Conservation (phyloP, 2,113 vertebrate genomes). For the Gallinago media region DNA sequence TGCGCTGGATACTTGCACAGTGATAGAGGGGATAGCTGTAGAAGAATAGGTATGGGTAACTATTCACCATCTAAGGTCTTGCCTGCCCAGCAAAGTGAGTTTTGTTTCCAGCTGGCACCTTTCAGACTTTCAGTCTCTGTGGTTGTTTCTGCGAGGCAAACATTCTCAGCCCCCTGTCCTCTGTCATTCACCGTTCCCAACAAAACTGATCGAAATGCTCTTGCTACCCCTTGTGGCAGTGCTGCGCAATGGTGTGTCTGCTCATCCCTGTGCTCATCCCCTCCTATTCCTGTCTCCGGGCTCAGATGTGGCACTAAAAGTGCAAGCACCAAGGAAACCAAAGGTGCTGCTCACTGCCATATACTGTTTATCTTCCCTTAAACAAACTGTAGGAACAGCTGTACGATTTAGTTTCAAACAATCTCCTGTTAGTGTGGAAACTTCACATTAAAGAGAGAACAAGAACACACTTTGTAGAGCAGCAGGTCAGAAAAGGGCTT, state of each 20-base stretch:
- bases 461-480: not conserved
- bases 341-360: not conserved
- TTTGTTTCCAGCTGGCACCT: not conserved
- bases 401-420: not conserved
- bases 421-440: not conserved
- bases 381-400: not conserved
- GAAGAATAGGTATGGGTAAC: not conserved
- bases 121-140: not conserved
- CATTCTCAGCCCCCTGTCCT: not conserved
- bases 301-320: not conserved
- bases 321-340: not conserved
- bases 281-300: not conserved
- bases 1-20: not conserved
- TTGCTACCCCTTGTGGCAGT: conserved; percentile 71
- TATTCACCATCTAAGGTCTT: not conserved
- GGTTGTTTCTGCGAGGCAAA: not conserved
- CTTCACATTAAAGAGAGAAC: not conserved
- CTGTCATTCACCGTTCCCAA: rapidly evolving
- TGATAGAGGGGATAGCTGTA: not conserved
- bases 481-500: not conserved
- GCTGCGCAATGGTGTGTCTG: not conserved
- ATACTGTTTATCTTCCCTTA: not conserved
- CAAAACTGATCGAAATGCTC: not conserved
- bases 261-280: not conserved
- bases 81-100: not conserved